Base-by-base conservation (phyloP, 1,140 invertebrate genomes). In the Panulirus ornatus region DNA sequence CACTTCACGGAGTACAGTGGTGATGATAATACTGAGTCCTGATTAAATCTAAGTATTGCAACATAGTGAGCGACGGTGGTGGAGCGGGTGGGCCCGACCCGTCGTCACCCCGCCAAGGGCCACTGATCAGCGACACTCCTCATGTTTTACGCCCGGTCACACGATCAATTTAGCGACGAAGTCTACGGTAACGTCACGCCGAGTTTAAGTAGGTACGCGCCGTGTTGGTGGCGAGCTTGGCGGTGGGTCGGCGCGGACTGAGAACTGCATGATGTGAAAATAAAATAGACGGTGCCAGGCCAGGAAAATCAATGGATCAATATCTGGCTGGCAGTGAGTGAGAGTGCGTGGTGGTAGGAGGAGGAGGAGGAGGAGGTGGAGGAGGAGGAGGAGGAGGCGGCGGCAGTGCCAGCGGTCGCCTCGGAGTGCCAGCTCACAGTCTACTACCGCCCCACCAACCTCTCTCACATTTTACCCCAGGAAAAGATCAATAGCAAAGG, bases 301-400 rank as follows among this genome's bases (percentile, higher is more conserved):
- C 73, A 76, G 73, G 51, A 87, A 87, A 87, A 87, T 87, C 84
- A 87, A 87, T 87, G 75, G 84, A 87, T 87, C 84, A 87, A 87
- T 87, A 87, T 78, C 73, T 78, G 51, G 76, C 73, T 87, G 73
- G 84, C 51, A 63, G 51, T 87, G 84, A 87, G 84, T 87, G 84
- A 87, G 84, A 79, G 84, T 87, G 84, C 84, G 84, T 87, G 84
- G 51, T 19, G 73, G 84, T 38, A 42, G 70, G 40, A 76, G 84
- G 84, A 87, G 84, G 73, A 75, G 84, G 84, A 75, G 84, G 44
- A 85, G 84, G 44, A 36, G 38, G 82, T 27, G 82, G 54, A 79
- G 42, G 76, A 51, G 40, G 76, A 44, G 42, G 82, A 34, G 66
- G 82, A 84, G 63, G 82, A 84, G 63, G 38, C 40, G 66, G 84